phyloP scores from a whole-genome alignment of 1,140 invertebrate genomes.

The Cydia strobilella region DNA sequence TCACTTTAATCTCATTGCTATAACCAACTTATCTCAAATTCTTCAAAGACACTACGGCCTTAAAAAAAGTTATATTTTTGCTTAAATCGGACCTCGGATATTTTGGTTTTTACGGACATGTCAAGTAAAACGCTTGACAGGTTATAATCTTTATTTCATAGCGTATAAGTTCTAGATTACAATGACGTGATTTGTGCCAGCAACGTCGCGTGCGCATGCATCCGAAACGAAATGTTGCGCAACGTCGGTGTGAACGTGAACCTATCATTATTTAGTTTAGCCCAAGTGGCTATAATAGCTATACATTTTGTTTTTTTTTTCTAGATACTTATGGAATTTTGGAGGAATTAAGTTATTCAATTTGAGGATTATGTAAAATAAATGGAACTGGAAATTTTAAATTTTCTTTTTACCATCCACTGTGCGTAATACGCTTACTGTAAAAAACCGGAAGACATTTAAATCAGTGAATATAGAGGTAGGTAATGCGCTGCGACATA shows the following conservation, averaged over 20 bases:
- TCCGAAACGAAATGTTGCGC: conserved; percentile 12
- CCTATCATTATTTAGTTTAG: conserved; percentile 30
- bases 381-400: too few relatives aligned
- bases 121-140: not conserved
- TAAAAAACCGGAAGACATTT: too few relatives aligned
- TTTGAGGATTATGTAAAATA: conserved; percentile 9
- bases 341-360: conserved; percentile 17
- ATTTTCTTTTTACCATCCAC: not conserved
- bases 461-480: too few relatives aligned
- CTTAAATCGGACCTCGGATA: not conserved
- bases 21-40: not conserved
- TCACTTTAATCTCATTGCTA: not conserved
- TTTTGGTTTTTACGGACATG: not conserved
- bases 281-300: conserved; percentile 17
- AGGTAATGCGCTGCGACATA: too few relatives aligned
- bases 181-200: not conserved
- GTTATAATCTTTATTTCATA: not conserved
- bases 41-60: not conserved
- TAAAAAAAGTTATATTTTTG: not conserved
- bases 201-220: not conserved
- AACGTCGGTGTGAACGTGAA: conserved; percentile 24
- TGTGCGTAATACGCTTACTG: too few relatives aligned
- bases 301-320: not conserved
- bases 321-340: not conserved
- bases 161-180: not conserved